These are phyloP conservation scores for Masticophis lateralis DNA, from an alignment of 2,797 vertebrate genomes.

Conservation along the genomic window DNA sequence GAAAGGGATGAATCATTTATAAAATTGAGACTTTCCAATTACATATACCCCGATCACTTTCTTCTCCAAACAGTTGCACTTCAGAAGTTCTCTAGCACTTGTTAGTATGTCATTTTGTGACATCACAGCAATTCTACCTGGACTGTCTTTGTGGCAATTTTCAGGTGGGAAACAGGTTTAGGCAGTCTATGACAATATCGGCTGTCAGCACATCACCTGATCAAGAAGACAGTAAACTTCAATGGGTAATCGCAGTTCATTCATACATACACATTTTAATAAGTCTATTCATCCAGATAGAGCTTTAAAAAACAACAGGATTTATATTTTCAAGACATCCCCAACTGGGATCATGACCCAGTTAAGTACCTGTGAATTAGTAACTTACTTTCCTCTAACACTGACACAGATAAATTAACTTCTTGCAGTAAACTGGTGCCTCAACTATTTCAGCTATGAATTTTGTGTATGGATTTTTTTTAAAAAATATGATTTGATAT, in stretches of 20 bases:
- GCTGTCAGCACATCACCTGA: not conserved
- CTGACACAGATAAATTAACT: slow-evolving; percentile 1
- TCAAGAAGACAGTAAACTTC: slow-evolving; percentile 4
- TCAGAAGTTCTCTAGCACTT: not conserved
- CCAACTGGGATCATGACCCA: slow-evolving; percentile 25
- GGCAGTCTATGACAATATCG: not conserved
- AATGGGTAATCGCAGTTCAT: slow-evolving; percentile 12
- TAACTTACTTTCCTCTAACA: slow-evolving; percentile 2
- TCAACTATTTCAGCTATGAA: not conserved
- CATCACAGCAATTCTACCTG: not conserved
- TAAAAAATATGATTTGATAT: not conserved
- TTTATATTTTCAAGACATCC: slow-evolving; percentile 27
- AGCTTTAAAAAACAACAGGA: not conserved
- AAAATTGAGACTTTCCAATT: slow-evolving; percentile 14
- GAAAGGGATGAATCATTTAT: not conserved
- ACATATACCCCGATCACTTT: not conserved
- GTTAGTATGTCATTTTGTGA: not conserved
- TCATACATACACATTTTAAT: slow-evolving; percentile 24
- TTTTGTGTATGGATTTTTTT: not conserved
- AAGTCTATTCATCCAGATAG: slow-evolving; percentile 6
- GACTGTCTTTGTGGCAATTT: slow-evolving; percentile 2
- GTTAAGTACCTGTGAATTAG: slow-evolving; percentile 28
- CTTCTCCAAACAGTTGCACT: not conserved
- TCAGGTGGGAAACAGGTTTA: not conserved
- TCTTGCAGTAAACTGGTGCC: not conserved